These are phyloP conservation scores for Ctenopoma kingsleyae DNA, from an alignment of 2,797 vertebrate species.

Conservation along the genomic window DNA sequence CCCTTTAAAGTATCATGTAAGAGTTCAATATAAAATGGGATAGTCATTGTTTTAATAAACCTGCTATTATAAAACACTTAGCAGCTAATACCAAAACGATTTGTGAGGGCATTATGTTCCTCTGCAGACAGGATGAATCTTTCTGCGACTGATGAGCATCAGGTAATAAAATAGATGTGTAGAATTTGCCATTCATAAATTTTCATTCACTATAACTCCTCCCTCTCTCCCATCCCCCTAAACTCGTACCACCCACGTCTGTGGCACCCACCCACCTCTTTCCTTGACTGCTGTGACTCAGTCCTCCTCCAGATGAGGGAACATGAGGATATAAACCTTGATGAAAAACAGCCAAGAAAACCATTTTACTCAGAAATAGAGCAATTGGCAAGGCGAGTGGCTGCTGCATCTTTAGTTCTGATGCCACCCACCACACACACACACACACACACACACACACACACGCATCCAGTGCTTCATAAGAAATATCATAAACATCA, in stretches of 20 bases:
- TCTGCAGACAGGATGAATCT: background rate
- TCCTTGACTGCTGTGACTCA: slow-evolving; percentile 76
- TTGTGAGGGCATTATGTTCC: slow-evolving; percentile 28
- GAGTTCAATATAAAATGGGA: slow-evolving; percentile 1
- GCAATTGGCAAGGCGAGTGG: slow-evolving; percentile 55
- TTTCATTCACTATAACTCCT: slow-evolving; percentile 51
- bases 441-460: background rate
- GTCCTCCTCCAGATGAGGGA: slow-evolving; percentile 66
- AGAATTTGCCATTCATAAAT: slow-evolving; percentile 65
- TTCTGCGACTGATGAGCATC: slow-evolving; percentile 21
- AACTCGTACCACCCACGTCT: slow-evolving; percentile 43
- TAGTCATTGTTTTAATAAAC: slow-evolving; percentile 13
- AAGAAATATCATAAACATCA: slow-evolving; percentile 17
- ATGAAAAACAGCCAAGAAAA: slow-evolving; percentile 66
- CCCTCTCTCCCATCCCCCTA: background rate
- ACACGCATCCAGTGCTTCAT: slow-evolving; percentile 11
- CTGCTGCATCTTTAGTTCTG: slow-evolving; percentile 53
- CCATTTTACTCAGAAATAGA: slow-evolving; percentile 59
- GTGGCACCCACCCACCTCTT: slow-evolving; percentile 68
- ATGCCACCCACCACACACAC: slow-evolving; percentile 23
- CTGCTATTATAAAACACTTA: slow-evolving; percentile 20
- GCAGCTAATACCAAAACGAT: slow-evolving; percentile 5
- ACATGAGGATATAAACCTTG: slow-evolving; percentile 61
- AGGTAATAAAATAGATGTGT: slow-evolving; percentile 37
- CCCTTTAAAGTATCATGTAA: slow-evolving; percentile 17